phyloP scores from a whole-genome alignment of 2,113 vertebrate genomes.

The Microtus ochrogaster region DNA sequence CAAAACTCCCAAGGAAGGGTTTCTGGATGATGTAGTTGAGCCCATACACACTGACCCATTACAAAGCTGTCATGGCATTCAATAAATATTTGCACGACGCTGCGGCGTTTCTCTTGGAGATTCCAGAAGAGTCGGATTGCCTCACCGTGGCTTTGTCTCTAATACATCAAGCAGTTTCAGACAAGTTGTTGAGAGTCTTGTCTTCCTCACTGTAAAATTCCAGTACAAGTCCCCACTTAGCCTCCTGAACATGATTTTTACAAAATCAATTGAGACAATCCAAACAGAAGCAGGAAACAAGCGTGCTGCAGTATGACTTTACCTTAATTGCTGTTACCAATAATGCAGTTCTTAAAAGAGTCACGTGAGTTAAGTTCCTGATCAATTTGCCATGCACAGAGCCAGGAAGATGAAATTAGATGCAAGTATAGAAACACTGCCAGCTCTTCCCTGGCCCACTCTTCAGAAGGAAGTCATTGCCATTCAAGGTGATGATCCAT shows the following conservation, averaged over 20 bases:
- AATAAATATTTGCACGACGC: not conserved
- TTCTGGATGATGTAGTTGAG: not conserved
- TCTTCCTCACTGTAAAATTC: conserved; percentile 24
- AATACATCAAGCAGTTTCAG: not conserved
- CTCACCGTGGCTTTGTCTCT: not conserved
- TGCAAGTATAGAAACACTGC: not conserved
- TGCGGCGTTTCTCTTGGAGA: not conserved
- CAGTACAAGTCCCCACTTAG: not conserved
- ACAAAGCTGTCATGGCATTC: not conserved
- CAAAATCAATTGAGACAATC: conserved; percentile 1
- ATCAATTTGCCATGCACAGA: not conserved
- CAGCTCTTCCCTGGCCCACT: not conserved
- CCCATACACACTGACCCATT: not conserved
- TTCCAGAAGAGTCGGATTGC: not conserved
- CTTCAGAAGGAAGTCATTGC: conserved; percentile 55
- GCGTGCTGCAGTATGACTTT: not conserved
- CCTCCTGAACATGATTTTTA: not conserved
- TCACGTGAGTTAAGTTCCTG: conserved; percentile 1
- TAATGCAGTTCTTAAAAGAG: not conserved
- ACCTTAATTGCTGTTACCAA: conserved; percentile 52
- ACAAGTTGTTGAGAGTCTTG: not conserved
- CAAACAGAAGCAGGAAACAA: conserved; percentile 28
- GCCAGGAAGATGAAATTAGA: not conserved
- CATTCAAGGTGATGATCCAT: not conserved
- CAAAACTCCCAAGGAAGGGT: not conserved